phyloP scores from a whole-genome alignment of 2,797 vertebrate genomes.

The Loriculus beryllinus region DNA sequence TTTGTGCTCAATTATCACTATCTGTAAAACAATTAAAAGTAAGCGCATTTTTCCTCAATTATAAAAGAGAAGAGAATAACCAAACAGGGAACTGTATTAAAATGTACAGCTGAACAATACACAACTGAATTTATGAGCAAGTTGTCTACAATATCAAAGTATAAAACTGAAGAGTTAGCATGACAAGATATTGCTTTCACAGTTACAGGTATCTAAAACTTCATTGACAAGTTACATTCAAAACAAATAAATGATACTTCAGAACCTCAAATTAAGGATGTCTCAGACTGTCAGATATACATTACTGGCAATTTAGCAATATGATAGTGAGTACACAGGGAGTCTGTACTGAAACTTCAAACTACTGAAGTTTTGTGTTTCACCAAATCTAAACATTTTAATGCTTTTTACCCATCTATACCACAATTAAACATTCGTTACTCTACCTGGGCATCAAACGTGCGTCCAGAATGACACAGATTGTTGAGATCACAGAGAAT shows the following conservation, averaged over 20 bases:
- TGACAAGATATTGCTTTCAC: not conserved
- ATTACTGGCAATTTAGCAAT: not conserved
- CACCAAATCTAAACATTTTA: not conserved
- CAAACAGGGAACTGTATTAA: not conserved
- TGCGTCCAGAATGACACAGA: slow-evolving; percentile 95
- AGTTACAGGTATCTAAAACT: not conserved
- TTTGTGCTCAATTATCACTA: slow-evolving; percentile 98
- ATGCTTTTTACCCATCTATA: not conserved
- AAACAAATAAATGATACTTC: not conserved
- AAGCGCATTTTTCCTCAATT: not conserved
- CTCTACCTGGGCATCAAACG: slow-evolving; percentile 93
- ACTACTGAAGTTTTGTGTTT: not conserved
- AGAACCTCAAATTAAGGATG: not conserved
- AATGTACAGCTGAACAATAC: not conserved
- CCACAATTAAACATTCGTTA: not conserved
- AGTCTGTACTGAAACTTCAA: not conserved
- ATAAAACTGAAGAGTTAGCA: not conserved
- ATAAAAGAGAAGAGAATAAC: not conserved
- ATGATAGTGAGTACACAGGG: not conserved
- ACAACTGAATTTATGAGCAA: no score
- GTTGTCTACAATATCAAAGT: not conserved
- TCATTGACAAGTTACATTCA: not conserved
- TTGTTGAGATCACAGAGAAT: slow-evolving; percentile 94
- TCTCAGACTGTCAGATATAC: not conserved
- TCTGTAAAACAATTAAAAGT: slow-evolving; percentile 77